These are phyloP conservation scores for Petrocephalus schoutedeni DNA, from an alignment of 2,797 vertebrate genomes.

Conservation along the genomic window DNA sequence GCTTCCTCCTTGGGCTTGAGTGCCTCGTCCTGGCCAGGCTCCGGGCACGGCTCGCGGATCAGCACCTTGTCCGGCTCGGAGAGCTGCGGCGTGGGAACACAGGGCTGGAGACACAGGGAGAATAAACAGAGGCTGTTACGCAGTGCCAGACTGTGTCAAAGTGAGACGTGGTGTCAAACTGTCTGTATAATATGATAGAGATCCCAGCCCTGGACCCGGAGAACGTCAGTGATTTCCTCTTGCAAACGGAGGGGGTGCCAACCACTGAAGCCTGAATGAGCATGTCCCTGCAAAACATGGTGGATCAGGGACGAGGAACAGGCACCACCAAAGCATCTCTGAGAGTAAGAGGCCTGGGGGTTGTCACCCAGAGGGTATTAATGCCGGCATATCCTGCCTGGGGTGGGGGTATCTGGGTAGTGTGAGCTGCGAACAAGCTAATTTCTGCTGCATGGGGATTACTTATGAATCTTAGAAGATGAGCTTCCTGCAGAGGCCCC, in stretches of 20 bases:
- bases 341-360: background rate
- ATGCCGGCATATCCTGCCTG: background rate
- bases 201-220: background rate
- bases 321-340: background rate
- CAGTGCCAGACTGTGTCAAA: background rate
- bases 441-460: background rate
- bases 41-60: background rate
- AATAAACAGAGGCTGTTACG: background rate
- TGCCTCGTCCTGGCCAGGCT: conserved; percentile 45
- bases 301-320: background rate
- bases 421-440: background rate
- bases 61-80: background rate
- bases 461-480: background rate
- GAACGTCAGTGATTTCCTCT: background rate
- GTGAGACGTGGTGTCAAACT: background rate
- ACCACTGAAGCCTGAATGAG: background rate
- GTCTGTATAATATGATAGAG: background rate
- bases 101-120: background rate
- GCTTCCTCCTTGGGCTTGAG: conserved; percentile 44
- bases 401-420: background rate
- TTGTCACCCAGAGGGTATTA: background rate
- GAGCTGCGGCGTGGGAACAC: background rate
- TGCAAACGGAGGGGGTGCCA: background rate
- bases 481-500: background rate
- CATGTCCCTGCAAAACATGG: background rate